These are phyloP conservation scores for Spodoptera litura DNA, from an alignment of 1,140 invertebrate species.

Conservation along the genomic window DNA sequence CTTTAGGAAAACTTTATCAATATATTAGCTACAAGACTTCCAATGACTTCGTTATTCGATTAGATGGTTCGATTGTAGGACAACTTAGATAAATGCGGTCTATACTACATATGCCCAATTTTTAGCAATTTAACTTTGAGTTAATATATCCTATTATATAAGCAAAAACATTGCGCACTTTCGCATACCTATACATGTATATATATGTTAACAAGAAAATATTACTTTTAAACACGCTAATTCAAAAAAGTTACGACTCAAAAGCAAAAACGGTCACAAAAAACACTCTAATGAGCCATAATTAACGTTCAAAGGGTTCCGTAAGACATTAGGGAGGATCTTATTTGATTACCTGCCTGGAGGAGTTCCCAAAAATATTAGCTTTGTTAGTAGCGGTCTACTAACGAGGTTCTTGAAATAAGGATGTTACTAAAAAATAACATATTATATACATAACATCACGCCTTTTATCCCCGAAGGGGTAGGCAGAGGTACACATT, in stretches of 20 bases:
- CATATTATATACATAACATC: too few relatives aligned
- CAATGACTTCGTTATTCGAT: too few relatives aligned
- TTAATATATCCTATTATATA: too few relatives aligned
- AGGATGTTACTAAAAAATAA: too few relatives aligned
- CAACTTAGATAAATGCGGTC: too few relatives aligned
- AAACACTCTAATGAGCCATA: constrained; percentile 11
- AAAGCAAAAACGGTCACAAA: background rate
- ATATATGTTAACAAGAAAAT: constrained; percentile 1
- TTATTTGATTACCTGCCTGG: constrained; percentile 34
- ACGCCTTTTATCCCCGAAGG: too few relatives aligned
- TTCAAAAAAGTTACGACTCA: constrained; percentile 22
- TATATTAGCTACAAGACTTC: too few relatives aligned
- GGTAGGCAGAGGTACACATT: too few relatives aligned
- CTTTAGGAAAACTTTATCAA: too few relatives aligned
- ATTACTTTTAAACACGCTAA: background rate
- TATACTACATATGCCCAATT: too few relatives aligned
- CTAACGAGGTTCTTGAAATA: constrained; percentile 24
- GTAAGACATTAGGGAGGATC: constrained; percentile 24
- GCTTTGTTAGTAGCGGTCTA: constrained; percentile 15
- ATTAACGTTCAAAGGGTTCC: constrained; percentile 33
- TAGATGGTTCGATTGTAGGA: too few relatives aligned
- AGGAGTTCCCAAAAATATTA: constrained; percentile 5
- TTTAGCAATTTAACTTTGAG: too few relatives aligned
- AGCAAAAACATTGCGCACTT: background rate
- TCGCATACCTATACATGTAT: background rate